Conservation (phyloP, 92 coral and sea anemone species). For the Palythoa grandis region DNA sequence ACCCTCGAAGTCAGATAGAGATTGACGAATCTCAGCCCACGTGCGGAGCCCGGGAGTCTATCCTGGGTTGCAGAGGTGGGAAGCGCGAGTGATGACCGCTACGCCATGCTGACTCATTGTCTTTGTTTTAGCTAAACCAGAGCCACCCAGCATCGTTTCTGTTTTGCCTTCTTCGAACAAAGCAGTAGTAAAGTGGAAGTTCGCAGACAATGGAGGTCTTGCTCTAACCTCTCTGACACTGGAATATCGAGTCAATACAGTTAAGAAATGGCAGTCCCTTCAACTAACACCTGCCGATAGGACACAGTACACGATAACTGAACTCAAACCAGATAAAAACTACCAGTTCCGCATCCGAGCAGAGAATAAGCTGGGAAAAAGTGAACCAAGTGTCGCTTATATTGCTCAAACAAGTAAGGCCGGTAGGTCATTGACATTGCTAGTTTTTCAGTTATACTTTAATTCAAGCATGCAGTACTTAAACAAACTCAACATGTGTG, state of each 20-base stretch:
- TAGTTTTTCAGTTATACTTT: too few species aligned
- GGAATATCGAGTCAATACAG: conserved; percentile 65
- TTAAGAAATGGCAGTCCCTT: conserved; percentile 63
- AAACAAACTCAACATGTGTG: too few species aligned
- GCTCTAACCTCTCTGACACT: conserved; percentile 73
- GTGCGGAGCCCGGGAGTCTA: too few species aligned
- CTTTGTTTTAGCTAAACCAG: conserved; percentile 72
- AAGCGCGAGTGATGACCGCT: too few species aligned
- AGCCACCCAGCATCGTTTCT: conserved; percentile 70
- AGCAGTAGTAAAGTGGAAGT: conserved; percentile 76
- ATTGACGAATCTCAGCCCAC: too few species aligned
- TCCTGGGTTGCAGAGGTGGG: too few species aligned
- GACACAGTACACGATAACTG: conserved; percentile 75
- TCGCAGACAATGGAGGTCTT: conserved; percentile 85
- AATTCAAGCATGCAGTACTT: too few species aligned
- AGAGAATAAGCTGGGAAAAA: conserved; percentile 78
- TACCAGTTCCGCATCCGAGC: conserved; percentile 90
- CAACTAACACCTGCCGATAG: conserved; percentile 70
- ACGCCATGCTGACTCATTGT: too few species aligned
- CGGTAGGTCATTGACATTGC: conserved; percentile 50
- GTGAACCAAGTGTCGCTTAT: conserved; percentile 68
- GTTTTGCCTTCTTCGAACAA: conserved; percentile 54
- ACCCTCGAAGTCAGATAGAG: too few species aligned
- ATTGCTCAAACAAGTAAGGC: conserved; percentile 62
- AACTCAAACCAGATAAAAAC: conserved; percentile 69